Evolutionary conservation across 2,888 invertebrate species (phyloP), one percentile per base, ranked within the genome.

Genomic region (Balanococcus diminutus): DNA sequence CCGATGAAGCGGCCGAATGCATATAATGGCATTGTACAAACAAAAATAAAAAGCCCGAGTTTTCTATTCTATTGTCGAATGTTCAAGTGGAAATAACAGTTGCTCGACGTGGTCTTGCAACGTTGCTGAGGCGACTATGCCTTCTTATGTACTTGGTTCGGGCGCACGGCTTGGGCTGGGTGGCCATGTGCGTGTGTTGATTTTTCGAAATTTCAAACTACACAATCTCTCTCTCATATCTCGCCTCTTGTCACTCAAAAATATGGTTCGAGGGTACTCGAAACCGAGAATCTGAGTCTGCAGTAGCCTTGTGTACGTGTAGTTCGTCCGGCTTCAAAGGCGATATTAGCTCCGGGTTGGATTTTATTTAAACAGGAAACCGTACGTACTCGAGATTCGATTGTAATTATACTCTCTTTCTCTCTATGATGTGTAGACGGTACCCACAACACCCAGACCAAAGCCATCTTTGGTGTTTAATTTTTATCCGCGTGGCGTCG

Each of bases 1-100:
- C 5, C 19, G 19, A 36, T 0, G 11, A n/a, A 19, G 75, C 75
- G 36, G n/a, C 28, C 75, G 75, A 28, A 2, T 79, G 16, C 75
- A 36, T 79, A 79, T 79, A 79, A 79, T 79, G 36, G 75, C 75
- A 79, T 79, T 79, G 75, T 79, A 79, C 75, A 79, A 79, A 79
- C 75, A 79, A 79, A 79, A 79, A 79, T 79, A 79, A 79, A 56
- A 79, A 79, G n/a, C n/a, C 75, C 75, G 9, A 79, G 75, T 79
- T 79, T 56, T 56, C 56, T 56, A 56, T 36, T 79, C 75, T 28
- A 79, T 79, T 79, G 75, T 79, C 36, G 75, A 79, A 79, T 36
- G 75, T 19, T 79, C 75, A 79, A 79, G 75, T 79, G 75, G 75
- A 79, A 79, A 79, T 79, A 79, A 79, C 75, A 79, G 75, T 79